Evolutionary conservation across 2,113 vertebrate species (phyloP), one percentile per base, ranked within the genome.

Genomic region (Epinephelus lanceolatus): DNA sequence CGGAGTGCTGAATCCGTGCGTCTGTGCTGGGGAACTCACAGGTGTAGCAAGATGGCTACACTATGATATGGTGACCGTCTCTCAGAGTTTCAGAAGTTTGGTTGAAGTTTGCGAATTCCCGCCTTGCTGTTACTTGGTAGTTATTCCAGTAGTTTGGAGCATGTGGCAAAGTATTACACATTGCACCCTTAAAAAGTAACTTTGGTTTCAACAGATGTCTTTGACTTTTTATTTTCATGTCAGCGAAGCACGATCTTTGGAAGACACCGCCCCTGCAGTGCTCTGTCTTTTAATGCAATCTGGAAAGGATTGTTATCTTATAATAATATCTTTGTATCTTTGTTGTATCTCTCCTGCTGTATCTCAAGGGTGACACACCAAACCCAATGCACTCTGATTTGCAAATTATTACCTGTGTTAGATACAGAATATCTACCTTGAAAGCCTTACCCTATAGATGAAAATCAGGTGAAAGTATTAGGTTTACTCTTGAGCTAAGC

Each of bases 271-370:
- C 17, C 21, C 47, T 27, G 33, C 33, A 15, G 21, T 6, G 3
- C 17, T 84, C 25, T 66, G 25, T 71, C 30, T 59, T 79, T 57
- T 30, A 69, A 75, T 56, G 27, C 42, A 53, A 25, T 51, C 42
- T 65, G 7, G 71, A 66, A 23, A 27, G 23, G 21, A 56, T 12
- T 23, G 23, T 13, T 68, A 19, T 21, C 21, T n/a, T n/a, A 23
- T n/a, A 23, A 12, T 30, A n/a, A 42, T 21, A 14, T 76, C 13
- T 25, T 53, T 47, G 11, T 21, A 14, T 76, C 13, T 25, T 53
- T 47, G 11, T n/a, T 6, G 21, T 66, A 71, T 71, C 49, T 40
- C 25, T 45, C 12, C 18, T 19, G 23, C 42, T 51, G 7, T 25
- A 70, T 78, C 61, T 33, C 19, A 3, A 59, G 21, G 7, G 30